These are phyloP conservation scores for Harpalus rubripes DNA, from an alignment of 2,888 invertebrate genomes.

Conservation along the genomic window DNA sequence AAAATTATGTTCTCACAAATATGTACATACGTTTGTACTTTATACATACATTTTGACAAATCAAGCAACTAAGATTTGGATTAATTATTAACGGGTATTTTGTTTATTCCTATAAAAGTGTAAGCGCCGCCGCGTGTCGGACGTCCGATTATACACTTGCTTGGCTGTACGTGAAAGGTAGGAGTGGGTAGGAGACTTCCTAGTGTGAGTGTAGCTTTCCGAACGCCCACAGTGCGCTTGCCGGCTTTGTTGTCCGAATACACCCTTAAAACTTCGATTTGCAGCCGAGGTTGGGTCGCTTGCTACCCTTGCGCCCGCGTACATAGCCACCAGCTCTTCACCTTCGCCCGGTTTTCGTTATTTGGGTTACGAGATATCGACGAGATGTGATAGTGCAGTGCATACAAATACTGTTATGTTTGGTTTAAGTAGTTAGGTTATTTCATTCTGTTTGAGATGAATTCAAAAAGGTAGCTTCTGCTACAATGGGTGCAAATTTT, in stretches of 20 bases:
- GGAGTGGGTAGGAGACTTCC: neutral
- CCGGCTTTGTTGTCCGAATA: conserved; percentile 64
- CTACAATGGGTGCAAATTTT: conserved; percentile 86
- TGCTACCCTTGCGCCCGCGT: conserved; percentile 63
- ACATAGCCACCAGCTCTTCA: conserved; percentile 32
- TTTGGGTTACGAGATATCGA: conserved; percentile 64
- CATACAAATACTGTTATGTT: conserved; percentile 62
- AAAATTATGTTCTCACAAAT: too few species aligned
- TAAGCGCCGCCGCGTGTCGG: neutral
- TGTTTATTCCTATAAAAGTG: too few species aligned
- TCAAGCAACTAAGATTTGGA: too few species aligned
- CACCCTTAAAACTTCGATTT: conserved; percentile 67
- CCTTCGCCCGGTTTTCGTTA: conserved; percentile 55
- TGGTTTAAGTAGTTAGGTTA: conserved; percentile 60
- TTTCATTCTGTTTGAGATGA: conserved; percentile 61
- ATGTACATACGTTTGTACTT: too few species aligned
- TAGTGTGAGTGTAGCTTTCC: conserved; percentile 56
- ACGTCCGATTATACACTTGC: neutral
- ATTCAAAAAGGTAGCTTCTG: conserved; percentile 50
- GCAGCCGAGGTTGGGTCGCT: conserved; percentile 52
- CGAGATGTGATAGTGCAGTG: conserved; percentile 66
- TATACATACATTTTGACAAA: too few species aligned
- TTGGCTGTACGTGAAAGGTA: neutral
- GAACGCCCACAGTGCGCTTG: conserved; percentile 51
- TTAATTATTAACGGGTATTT: too few species aligned